Conservation (phyloP, 2,888 invertebrate species). For the Yponomeuta cagnagella region DNA sequence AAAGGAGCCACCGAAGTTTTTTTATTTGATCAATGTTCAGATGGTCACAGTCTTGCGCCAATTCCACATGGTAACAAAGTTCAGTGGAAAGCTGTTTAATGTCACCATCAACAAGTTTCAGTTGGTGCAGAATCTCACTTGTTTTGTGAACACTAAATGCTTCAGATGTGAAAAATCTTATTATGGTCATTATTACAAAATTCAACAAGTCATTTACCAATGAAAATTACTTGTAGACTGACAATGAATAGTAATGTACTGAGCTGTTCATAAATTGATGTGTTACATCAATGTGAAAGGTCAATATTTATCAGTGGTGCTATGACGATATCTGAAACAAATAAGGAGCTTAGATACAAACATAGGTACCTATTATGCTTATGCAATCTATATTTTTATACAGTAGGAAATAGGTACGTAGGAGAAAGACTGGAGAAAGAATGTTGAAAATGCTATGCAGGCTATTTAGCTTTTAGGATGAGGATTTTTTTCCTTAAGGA, state of each 20-base stretch:
- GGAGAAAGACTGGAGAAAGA: too few relatives aligned
- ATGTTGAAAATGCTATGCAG: too few relatives aligned
- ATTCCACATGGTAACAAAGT: slow-evolving; percentile 87
- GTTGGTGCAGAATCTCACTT: slow-evolving; percentile 71
- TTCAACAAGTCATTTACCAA: not conserved
- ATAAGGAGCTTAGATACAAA: slow-evolving; percentile 35
- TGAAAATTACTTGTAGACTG: slow-evolving; percentile 1
- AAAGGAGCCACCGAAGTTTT: slow-evolving; percentile 86
- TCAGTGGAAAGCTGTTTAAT: slow-evolving; percentile 80
- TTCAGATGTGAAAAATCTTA: slow-evolving; percentile 78
- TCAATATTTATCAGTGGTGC: slow-evolving; percentile 43
- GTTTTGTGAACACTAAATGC: slow-evolving; percentile 78
- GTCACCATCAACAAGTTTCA: slow-evolving; percentile 62
- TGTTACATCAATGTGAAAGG: slow-evolving; percentile 68
- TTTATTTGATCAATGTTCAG: slow-evolving; percentile 77
- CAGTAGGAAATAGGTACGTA: not conserved
- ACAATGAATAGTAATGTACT: slow-evolving; percentile 21
- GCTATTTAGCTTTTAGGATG: too few relatives aligned
- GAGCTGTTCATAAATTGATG: slow-evolving; percentile 27
- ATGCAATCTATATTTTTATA: slow-evolving; percentile 42
- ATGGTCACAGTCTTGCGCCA: slow-evolving; percentile 58
- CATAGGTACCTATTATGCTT: slow-evolving; percentile 35
- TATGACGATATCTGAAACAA: slow-evolving; percentile 48
- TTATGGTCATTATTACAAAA: slow-evolving; percentile 64
- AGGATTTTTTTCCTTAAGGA: too few relatives aligned